Evolutionary conservation across 2,797 vertebrate species (phyloP).

Genomic region (Eulemur mongoz): DNA sequence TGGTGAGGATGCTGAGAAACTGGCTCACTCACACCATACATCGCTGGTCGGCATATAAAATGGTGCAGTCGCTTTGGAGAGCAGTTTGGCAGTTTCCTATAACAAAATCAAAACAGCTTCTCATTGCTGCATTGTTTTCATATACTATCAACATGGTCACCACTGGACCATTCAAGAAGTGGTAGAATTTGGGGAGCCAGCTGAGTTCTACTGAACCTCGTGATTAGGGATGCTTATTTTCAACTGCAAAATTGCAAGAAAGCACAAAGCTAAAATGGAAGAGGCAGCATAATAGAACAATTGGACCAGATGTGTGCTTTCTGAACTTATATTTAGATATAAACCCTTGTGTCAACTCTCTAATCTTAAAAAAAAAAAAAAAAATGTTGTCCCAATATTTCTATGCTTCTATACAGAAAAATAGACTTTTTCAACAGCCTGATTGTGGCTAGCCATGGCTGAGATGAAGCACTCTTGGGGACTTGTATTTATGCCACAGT

Average conservation of each 20-base stretch:
- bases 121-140: background rate
- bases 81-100: background rate
- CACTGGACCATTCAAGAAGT: background rate
- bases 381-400: background rate
- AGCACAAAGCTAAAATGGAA: background rate
- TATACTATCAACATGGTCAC: rapidly evolving
- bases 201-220: background rate
- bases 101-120: background rate
- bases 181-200: background rate
- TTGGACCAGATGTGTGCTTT: background rate
- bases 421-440: background rate
- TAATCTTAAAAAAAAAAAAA: background rate
- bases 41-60: background rate
- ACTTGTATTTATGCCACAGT: background rate
- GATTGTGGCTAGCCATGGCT: background rate
- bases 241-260: background rate
- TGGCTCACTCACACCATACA: no score
- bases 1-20: background rate
- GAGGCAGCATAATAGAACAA: background rate
- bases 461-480: background rate
- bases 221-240: background rate
- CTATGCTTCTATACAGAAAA: rapidly evolving
- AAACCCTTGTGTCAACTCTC: background rate
- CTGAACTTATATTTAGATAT: background rate
- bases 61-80: background rate